These are phyloP conservation scores for Falcaria lacertinaria DNA, from an alignment of 2,888 invertebrate genomes.

Conservation along the genomic window DNA sequence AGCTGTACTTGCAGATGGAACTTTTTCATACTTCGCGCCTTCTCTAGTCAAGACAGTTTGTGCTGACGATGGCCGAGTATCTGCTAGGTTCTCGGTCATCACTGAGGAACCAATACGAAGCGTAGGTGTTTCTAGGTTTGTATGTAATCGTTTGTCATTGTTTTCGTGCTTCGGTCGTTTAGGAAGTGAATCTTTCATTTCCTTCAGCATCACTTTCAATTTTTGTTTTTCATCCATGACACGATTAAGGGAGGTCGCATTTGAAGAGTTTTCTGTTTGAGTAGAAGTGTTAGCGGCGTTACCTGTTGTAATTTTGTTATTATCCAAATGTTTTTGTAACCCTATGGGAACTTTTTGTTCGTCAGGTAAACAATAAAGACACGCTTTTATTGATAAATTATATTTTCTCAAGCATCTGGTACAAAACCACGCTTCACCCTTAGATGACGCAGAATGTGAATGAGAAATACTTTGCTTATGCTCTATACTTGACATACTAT, in stretches of 20 bases:
- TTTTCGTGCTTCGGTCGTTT: constrained; percentile 71
- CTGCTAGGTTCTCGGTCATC: constrained; percentile 10
- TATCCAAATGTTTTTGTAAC: too few relatives aligned
- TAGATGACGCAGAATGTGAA: constrained; percentile 6
- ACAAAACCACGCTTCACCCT: constrained; percentile 52
- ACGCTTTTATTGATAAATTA: constrained; percentile 45
- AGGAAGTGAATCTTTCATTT: constrained; percentile 87
- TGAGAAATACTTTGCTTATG: constrained; percentile 11
- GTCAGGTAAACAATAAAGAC: constrained; percentile 43
- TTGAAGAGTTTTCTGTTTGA: constrained; percentile 35
- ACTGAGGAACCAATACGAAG: constrained; percentile 49
- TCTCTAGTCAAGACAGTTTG: not conserved
- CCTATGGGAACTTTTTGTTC: constrained; percentile 18
- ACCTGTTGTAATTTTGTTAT: constrained; percentile 10
- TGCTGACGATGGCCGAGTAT: constrained; percentile 4
- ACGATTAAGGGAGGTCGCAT: constrained; percentile 11
- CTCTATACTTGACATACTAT: constrained; percentile 17
- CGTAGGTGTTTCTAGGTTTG: constrained; percentile 51
- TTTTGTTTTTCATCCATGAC: constrained; percentile 74
- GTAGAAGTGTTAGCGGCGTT: constrained; percentile 34
- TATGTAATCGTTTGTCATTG: constrained; percentile 5
- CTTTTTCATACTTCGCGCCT: constrained; percentile 8
- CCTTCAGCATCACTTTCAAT: constrained; percentile 85
- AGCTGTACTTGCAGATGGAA: not conserved
- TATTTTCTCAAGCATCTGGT: constrained; percentile 59